Base-by-base conservation (phyloP, 2,113 vertebrate genomes). In the Phalacrocorax pelagicus region DNA sequence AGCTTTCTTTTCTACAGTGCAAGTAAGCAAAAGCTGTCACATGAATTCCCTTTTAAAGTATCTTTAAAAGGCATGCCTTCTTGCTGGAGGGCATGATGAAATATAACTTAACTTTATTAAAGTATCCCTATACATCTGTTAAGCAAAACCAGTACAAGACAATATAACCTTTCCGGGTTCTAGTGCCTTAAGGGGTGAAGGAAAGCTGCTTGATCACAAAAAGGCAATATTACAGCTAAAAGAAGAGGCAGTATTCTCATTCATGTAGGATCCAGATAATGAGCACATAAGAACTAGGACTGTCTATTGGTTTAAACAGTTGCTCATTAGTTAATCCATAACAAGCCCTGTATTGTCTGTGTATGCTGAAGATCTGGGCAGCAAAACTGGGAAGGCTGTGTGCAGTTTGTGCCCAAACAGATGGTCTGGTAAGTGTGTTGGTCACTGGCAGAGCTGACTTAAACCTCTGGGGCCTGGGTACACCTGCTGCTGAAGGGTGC, bases 401-500 rank as follows among this genome's bases (percentile, higher is more conserved):
- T 95, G 88, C 66, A 58, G 62, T 91, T 94, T 80, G 83, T 94
- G 67, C 81, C 92, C 67, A 40, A 47, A 94, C 92, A 96, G 94
- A 90, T 97, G 92, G 94, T 91, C 81, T 70, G 49, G 29, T 65
- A 85, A 92, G 81, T 69, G 84, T 92, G 82, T 84, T 90, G 94
- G 81, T 94, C 86, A 54, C 84, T 92, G 86, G 88, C 77, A 91
- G 91, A 80, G 67, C 87, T 91, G 78, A 44, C 72, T 95, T 51
- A 94, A 93, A 95, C 95, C 92, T 91, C 95, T 95, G 95, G 90
- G 92, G 95, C 78, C 81, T 61, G 92, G 86, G 54, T 73, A 84
- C 95, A 97, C 91, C 95, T 97, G 97, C 97, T 97, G 78, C 92
- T 58, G 67, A 46, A 80, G 84, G 86, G 81, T 91, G 81, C 59